Evolutionary conservation across 2,113 vertebrate genomes (phyloP).

Genomic region (Zosterops hypoxanthus): DNA sequence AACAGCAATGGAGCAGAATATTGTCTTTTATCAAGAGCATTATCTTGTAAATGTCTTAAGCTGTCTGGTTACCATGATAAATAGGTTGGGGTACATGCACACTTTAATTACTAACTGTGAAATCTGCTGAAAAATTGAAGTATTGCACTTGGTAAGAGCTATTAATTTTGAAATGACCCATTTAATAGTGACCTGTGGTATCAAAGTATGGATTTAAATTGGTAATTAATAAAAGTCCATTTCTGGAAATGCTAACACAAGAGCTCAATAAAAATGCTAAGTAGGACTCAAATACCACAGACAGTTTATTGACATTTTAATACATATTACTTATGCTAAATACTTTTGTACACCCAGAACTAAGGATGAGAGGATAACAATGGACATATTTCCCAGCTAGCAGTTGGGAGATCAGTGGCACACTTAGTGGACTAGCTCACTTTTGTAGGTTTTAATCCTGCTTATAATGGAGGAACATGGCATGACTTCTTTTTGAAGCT

Average conservation of each 20-base stretch:
- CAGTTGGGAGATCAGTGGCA: constrained; percentile 31
- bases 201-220: constrained; percentile 81
- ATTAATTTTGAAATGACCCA: constrained; percentile 80
- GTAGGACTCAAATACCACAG: constrained; percentile 74
- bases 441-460: constrained; percentile 68
- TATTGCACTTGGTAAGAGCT: constrained; percentile 68
- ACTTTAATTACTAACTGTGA: constrained; percentile 76
- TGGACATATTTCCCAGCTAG: constrained; percentile 32
- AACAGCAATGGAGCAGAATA: constrained; percentile 41
- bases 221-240: constrained; percentile 81
- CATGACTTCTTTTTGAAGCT: constrained; percentile 53
- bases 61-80: constrained; percentile 77
- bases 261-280: constrained; percentile 84
- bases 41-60: constrained; percentile 71
- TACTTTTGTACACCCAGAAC: constrained; percentile 49
- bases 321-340: constrained; percentile 72
- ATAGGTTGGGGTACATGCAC: constrained; percentile 69
- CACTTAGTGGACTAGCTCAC: constrained; percentile 29
- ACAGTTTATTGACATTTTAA: constrained; percentile 75
- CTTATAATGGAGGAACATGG: constrained; percentile 50
- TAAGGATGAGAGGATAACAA: constrained; percentile 59
- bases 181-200: constrained; percentile 78
- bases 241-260: constrained; percentile 78
- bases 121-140: constrained; percentile 79
- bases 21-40: constrained; percentile 65